Conservation (phyloP, 2,888 invertebrate genomes). For the Erynnis tages region DNA sequence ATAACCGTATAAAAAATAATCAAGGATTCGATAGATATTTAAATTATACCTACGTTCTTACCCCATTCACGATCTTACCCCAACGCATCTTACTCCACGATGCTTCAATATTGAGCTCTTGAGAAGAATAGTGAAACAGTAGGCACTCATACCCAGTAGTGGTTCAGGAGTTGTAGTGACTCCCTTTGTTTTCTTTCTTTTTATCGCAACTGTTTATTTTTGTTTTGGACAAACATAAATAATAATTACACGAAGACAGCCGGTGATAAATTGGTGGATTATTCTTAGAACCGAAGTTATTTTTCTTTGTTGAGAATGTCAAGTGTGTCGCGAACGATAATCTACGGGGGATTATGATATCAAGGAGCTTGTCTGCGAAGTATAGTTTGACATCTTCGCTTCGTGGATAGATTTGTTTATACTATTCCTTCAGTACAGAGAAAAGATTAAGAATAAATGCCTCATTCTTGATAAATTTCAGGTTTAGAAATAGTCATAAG, state of each 20-base stretch:
- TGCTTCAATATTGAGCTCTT: too few relatives aligned
- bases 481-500: too few relatives aligned
- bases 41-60: too few relatives aligned
- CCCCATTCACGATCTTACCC: too few relatives aligned
- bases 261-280: conserved; percentile 28
- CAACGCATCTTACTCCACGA: too few relatives aligned
- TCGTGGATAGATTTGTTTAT: conserved; percentile 63
- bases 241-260: conserved; percentile 26
- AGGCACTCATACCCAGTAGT: too few relatives aligned
- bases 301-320: conserved; percentile 41
- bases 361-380: conserved; percentile 58
- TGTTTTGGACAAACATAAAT: conserved; percentile 26
- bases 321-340: conserved; percentile 52
- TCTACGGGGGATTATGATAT: conserved; percentile 64
- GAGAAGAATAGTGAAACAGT: too few relatives aligned
- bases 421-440: conserved; percentile 33
- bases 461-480: too few relatives aligned
- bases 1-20: too few relatives aligned
- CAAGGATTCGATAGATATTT: too few relatives aligned
- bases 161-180: too few relatives aligned
- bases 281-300: conserved; percentile 36
- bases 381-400: conserved; percentile 64
- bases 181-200: conserved; percentile 58
- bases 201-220: conserved; percentile 35
- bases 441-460: conserved; percentile 6